Evolutionary conservation across 2,797 vertebrate genomes (phyloP), one percentile per base, ranked within the genome.

Genomic region (Decapterus maruadsi): DNA sequence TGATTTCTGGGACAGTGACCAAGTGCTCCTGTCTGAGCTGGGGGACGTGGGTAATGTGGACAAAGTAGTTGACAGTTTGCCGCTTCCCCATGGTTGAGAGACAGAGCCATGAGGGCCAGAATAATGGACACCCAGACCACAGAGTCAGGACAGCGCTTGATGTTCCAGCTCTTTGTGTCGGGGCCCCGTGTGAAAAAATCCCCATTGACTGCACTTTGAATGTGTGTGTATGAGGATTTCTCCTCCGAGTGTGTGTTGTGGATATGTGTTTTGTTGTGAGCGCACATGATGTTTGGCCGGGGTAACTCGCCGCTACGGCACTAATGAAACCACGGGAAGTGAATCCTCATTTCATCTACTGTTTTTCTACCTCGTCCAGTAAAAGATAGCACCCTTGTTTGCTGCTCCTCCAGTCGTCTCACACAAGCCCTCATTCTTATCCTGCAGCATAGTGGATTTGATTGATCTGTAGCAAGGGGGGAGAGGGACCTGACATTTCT

Each of bases 1-100:
- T 93, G 92, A 94, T 93, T 94, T 95, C 94, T 92, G 90, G 94
- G 94, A 95, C 92, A 92, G 89, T 94, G 95, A 95, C 93, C 94
- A 94, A 95, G 94, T 95, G 92, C 92, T 91, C 89, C 92, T 94
- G 94, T 94, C 94, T 91, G 89, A 91, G 92, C 93, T 93, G 90
- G 92, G 94, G 94, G 93, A 95, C 92, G 78, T 92, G 92, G 92
- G 92, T 95, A 95, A 95, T 94, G 92, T 95, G 94, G 94, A 94
- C 93, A 92, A 94, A 94, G 90, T 92, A 93, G 91, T 92, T 92
- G 92, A 93, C 86, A 90, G 92, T 93, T 93, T 93, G 89, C 91
- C 53, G 85, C 88, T 94, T 93, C 90, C 92, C 91, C 72, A 85
- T 85, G 92, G 91, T 90, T 90, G 88, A 90, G 89, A 89, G 91